phyloP scores from a whole-genome alignment of 2,113 vertebrate species.

The Phocoena phocoena region DNA sequence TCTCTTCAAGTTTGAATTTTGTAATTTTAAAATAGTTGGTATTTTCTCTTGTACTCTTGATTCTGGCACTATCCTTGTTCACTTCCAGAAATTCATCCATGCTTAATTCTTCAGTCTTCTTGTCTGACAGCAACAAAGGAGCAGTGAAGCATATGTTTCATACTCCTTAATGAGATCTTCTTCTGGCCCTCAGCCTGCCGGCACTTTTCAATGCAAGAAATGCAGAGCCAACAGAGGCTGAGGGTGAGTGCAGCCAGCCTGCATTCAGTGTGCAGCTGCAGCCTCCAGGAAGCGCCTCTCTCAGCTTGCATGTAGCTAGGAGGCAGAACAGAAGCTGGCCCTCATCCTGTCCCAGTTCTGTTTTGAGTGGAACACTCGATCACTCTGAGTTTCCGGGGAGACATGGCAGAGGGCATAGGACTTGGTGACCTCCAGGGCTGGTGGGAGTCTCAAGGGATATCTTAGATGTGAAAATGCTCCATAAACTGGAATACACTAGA shows the following conservation, averaged over 20 bases:
- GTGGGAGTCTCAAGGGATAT: background rate
- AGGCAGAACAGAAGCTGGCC: background rate
- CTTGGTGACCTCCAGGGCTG: background rate
- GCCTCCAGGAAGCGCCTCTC: background rate
- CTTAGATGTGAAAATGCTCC: background rate
- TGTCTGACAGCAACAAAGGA: constrained; percentile 14
- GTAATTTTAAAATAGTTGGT: background rate
- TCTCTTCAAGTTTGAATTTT: constrained; percentile 39
- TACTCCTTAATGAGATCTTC: constrained; percentile 25
- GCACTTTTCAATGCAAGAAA: constrained; percentile 32
- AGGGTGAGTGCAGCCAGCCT: background rate
- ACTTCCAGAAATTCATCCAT: constrained; percentile 4
- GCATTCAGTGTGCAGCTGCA: background rate
- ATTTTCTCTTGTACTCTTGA: constrained; percentile 29
- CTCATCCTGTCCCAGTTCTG: background rate
- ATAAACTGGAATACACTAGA: background rate
- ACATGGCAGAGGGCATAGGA: background rate
- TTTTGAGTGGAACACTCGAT: background rate
- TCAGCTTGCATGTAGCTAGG: background rate
- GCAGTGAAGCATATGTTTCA: background rate
- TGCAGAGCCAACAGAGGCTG: background rate
- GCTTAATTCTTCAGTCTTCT: constrained; percentile 32
- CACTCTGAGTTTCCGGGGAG: background rate
- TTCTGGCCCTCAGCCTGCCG: constrained; percentile 18
- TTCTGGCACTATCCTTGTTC: constrained; percentile 5